phyloP scores from a whole-genome alignment of 2,888 invertebrate genomes.

The Pecten maximus region DNA sequence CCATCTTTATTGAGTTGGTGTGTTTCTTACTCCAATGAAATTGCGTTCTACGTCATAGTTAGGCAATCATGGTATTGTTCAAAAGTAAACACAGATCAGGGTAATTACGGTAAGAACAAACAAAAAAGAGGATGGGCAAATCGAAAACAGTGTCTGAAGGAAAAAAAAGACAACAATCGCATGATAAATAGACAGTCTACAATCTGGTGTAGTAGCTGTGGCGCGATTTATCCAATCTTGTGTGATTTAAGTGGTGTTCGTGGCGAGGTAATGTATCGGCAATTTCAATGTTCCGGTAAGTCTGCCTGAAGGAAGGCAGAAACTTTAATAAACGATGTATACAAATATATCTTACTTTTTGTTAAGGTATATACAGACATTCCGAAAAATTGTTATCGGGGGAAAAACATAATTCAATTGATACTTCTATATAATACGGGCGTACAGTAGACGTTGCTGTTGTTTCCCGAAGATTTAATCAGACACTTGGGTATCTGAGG shows the following conservation, averaged over 20 bases:
- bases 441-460: not conserved
- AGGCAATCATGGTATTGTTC: not conserved
- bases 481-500: not conserved
- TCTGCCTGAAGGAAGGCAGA: not conserved
- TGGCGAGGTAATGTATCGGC: not conserved
- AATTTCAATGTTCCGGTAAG: not conserved
- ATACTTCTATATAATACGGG: not conserved
- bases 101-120: conserved; percentile 3
- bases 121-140: not conserved
- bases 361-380: not conserved
- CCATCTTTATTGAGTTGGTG: not conserved
- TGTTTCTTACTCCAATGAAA: not conserved
- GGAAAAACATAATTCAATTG: conserved; percentile 2
- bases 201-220: not conserved
- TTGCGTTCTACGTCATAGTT: not conserved
- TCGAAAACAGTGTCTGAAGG: not conserved
- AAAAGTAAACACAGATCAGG: not conserved
- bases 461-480: not conserved
- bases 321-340: not conserved
- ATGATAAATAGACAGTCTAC: conserved; percentile 8
- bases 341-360: not conserved
- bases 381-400: not conserved
- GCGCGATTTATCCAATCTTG: conserved; percentile 29
- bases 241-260: not conserved
- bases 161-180: not conserved